These are phyloP conservation scores for Aldrovandia affinis DNA, from an alignment of 2,797 vertebrate species.

Conservation along the genomic window DNA sequence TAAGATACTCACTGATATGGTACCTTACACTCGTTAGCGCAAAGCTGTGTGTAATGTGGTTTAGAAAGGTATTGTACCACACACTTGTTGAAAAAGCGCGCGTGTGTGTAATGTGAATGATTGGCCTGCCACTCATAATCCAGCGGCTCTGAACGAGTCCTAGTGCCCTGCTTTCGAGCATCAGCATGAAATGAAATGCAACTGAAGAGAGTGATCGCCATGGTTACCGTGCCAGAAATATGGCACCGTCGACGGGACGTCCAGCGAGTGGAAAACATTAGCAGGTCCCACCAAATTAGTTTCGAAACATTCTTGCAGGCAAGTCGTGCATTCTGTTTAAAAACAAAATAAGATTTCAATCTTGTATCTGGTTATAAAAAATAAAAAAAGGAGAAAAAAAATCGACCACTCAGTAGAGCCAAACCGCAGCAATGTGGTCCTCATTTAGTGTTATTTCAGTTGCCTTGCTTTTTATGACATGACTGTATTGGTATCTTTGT, in stretches of 20 bases:
- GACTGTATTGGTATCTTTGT: constrained; percentile 41
- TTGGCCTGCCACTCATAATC: background rate
- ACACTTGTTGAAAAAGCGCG: too few relatives aligned
- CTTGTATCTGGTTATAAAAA: constrained; percentile 43
- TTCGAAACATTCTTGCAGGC: constrained; percentile 52
- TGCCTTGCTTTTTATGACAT: constrained; percentile 33
- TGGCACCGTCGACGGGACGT: constrained; percentile 28
- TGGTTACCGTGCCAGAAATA: background rate
- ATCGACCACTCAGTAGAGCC: constrained; percentile 44
- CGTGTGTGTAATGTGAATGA: background rate
- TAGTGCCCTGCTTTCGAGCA: background rate
- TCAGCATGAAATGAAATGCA: constrained; percentile 44
- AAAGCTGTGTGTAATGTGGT: too few relatives aligned
- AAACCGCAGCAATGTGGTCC: constrained; percentile 54
- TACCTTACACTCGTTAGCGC: too few relatives aligned
- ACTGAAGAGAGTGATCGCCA: background rate
- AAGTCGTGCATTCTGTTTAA: constrained; percentile 58
- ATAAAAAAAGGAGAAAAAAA: constrained; percentile 36
- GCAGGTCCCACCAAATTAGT: constrained; percentile 47
- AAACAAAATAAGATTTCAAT: constrained; percentile 65
- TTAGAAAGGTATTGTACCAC: too few relatives aligned
- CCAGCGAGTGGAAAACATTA: constrained; percentile 44
- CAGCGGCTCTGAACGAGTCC: background rate
- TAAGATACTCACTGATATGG: too few relatives aligned
- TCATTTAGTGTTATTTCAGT: constrained; percentile 41